phyloP scores from a whole-genome alignment of 2,888 invertebrate species.

The Shargacucullia verbasci region DNA sequence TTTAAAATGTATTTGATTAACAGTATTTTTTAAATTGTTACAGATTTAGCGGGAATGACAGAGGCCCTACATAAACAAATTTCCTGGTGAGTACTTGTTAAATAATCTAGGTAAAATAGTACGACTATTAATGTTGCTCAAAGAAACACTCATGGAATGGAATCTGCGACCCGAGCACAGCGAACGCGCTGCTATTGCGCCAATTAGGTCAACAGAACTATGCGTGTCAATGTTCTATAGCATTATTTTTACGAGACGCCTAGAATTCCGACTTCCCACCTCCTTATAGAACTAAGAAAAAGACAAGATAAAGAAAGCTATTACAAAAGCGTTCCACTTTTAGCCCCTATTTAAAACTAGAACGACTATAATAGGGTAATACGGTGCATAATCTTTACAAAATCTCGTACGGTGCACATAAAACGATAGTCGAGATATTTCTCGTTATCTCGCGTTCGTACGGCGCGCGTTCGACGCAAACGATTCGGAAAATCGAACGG shows the following conservation, averaged over 20 bases:
- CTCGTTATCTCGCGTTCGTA: constrained; percentile 77
- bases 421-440: constrained; percentile 78
- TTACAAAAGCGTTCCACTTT: constrained; percentile 26
- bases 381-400: constrained; percentile 58
- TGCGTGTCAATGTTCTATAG: too few species aligned
- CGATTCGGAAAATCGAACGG: constrained; percentile 86
- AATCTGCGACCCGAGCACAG: too few species aligned
- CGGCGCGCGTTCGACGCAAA: constrained; percentile 74
- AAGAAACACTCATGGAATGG: too few species aligned
- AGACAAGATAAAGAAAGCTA: constrained; percentile 35
- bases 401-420: constrained; percentile 70
- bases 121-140: not conserved
- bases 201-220: too few species aligned
- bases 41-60: constrained; percentile 81
- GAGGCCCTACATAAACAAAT: constrained; percentile 57
- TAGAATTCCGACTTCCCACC: too few species aligned
- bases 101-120: not conserved
- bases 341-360: constrained; percentile 50
- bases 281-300: too few species aligned
- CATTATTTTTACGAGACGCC: too few species aligned
- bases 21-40: constrained; percentile 64
- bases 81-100: constrained; percentile 72
- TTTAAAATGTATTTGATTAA: constrained; percentile 14
- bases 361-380: constrained; percentile 51
- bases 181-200: too few species aligned